These are phyloP conservation scores for Xestoiulus laeticollis DNA, from an alignment of 2,888 invertebrate species.

Conservation along the genomic window DNA sequence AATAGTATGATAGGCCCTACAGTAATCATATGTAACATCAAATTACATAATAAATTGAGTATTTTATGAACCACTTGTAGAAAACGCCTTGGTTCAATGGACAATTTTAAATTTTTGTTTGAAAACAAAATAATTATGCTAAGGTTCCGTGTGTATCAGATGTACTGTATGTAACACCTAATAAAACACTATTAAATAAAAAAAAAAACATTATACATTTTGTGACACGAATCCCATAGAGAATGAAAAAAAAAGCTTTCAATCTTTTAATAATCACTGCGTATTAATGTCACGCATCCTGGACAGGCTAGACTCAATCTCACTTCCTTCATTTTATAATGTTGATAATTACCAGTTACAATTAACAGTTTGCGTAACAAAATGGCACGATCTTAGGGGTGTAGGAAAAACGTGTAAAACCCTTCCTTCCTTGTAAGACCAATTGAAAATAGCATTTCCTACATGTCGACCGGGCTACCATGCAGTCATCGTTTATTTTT, in stretches of 20 bases:
- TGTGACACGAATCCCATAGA: neutral
- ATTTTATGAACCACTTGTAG: neutral
- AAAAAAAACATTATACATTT: neutral
- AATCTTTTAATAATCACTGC: neutral
- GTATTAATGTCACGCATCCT: slow-evolving; percentile 27
- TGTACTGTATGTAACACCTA: neutral
- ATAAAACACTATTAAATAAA: neutral
- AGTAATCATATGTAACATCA: neutral
- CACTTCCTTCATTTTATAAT: neutral
- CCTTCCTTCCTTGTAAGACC: neutral
- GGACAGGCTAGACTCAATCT: neutral
- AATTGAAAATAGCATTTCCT: neutral
- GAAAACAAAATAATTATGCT: neutral
- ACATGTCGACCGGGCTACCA: neutral
- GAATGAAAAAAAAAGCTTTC: neutral
- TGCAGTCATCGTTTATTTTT: neutral
- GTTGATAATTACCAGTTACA: neutral
- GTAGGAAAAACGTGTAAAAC: neutral
- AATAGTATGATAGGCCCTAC: no score
- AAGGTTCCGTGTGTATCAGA: neutral
- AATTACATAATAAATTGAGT: neutral
- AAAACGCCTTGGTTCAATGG: neutral
- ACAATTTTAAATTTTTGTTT: neutral
- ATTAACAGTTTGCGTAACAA: neutral
- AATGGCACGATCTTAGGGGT: neutral